phyloP scores from a whole-genome alignment of 2,888 invertebrate genomes.

The Philopedon plagiatum region DNA sequence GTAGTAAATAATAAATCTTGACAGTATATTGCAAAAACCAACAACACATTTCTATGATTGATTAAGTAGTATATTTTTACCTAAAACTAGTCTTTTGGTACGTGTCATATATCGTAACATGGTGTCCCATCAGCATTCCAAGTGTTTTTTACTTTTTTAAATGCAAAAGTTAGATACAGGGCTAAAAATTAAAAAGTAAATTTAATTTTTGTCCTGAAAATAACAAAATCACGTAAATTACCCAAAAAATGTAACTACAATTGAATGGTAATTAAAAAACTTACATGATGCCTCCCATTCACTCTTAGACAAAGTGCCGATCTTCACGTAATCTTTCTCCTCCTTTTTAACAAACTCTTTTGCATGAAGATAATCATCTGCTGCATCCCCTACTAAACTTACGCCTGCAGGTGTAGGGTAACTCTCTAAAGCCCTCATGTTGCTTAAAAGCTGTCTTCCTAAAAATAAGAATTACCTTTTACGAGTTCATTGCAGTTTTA shows the following conservation, averaged over 20 bases:
- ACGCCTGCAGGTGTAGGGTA: constrained; percentile 77
- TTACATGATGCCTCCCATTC: constrained; percentile 96
- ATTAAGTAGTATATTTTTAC: too few relatives aligned
- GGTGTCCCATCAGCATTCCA: constrained; percentile 78
- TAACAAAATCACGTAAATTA: too few relatives aligned
- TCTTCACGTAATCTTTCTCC: constrained; percentile 63
- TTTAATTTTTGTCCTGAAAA: neutral
- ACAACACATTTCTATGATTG: too few relatives aligned
- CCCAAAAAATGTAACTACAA: too few relatives aligned
- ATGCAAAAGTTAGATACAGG: constrained; percentile 86
- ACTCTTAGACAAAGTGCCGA: constrained; percentile 88
- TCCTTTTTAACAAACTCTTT: constrained; percentile 71
- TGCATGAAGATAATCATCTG: constrained; percentile 83
- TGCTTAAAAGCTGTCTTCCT: constrained; percentile 75
- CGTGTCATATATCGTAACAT: constrained; percentile 68
- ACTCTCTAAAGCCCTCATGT: constrained; percentile 86
- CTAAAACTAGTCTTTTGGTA: neutral
- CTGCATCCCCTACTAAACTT: constrained; percentile 73
- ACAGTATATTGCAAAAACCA: too few relatives aligned
- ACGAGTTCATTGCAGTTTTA: neutral
- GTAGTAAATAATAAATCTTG: too few relatives aligned
- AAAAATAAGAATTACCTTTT: neutral
- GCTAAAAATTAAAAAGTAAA: constrained; percentile 72
- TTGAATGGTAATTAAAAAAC: too few relatives aligned
- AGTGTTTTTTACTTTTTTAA: constrained; percentile 81